These are phyloP conservation scores for Xanthia togata DNA, from an alignment of 2,888 invertebrate genomes.

Conservation along the genomic window DNA sequence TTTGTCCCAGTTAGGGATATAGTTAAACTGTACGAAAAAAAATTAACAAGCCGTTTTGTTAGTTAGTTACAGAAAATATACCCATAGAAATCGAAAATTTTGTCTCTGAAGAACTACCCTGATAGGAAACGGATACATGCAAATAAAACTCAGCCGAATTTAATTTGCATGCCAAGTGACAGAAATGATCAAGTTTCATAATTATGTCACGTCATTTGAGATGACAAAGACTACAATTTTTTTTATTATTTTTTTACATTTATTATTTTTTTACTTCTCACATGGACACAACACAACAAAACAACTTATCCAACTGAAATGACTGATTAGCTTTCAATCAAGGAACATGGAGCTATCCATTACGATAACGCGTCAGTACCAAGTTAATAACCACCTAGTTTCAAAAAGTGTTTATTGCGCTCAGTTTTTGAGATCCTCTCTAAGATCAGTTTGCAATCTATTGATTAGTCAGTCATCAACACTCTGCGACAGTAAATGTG, in stretches of 20 bases:
- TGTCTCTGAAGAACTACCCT: no score
- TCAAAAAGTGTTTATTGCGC: not conserved
- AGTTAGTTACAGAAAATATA: no score
- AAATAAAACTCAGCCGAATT: not conserved
- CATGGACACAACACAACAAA: not conserved
- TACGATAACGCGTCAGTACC: not conserved
- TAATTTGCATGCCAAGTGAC: conserved; percentile 3
- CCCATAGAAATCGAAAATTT: no score
- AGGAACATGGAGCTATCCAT: conserved; percentile 1
- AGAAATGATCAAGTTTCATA: conserved; percentile 19
- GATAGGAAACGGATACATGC: conserved; percentile 6
- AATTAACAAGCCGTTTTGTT: no score
- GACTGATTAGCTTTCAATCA: not conserved
- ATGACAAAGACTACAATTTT: not conserved
- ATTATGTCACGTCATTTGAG: conserved; percentile 9
- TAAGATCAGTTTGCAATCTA: no score
- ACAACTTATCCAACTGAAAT: not conserved
- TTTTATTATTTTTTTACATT: not conserved
- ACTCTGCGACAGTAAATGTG: no score
- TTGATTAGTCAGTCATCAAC: no score
- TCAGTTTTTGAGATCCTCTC: not conserved
- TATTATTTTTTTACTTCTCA: not conserved
- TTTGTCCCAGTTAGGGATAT: no score
- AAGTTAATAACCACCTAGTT: not conserved
- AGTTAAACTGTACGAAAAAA: no score